These are phyloP conservation scores for Hapalemur alaotrensis DNA, from an alignment of 2,797 vertebrate species.

Conservation along the genomic window DNA sequence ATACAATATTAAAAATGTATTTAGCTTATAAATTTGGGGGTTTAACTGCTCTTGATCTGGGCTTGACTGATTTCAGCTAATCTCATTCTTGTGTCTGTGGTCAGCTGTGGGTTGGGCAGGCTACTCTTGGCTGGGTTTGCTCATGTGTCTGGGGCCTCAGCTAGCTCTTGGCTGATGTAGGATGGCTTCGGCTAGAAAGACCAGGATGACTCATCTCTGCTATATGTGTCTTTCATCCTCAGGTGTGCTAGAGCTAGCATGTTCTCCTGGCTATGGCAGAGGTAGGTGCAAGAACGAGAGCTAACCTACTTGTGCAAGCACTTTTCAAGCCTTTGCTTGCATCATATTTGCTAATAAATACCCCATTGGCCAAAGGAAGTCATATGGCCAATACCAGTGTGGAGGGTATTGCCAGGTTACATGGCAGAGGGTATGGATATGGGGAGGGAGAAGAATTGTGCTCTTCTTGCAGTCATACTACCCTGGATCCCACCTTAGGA, in stretches of 20 bases:
- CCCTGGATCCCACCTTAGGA: not conserved
- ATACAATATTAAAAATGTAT: not conserved
- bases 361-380: not conserved
- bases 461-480: not conserved
- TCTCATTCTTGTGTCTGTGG: not conserved
- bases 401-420: not conserved
- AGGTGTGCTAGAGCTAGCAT: not conserved
- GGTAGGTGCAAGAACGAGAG: not conserved
- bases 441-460: not conserved
- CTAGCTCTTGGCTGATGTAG: not conserved
- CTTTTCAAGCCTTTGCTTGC: not conserved
- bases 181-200: not conserved
- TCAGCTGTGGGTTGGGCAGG: not conserved
- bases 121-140: not conserved
- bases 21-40: not conserved
- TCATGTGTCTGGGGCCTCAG: not conserved
- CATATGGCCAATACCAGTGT: not conserved
- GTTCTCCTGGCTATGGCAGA: not conserved
- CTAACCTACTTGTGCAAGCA: rapidly evolving
- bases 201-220: not conserved
- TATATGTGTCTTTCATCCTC: not conserved
- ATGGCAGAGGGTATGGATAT: not conserved
- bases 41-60: not conserved
- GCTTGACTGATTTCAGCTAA: not conserved
- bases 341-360: not conserved